phyloP scores from a whole-genome alignment of 1,140 invertebrate species.

The Cydia pomonella region DNA sequence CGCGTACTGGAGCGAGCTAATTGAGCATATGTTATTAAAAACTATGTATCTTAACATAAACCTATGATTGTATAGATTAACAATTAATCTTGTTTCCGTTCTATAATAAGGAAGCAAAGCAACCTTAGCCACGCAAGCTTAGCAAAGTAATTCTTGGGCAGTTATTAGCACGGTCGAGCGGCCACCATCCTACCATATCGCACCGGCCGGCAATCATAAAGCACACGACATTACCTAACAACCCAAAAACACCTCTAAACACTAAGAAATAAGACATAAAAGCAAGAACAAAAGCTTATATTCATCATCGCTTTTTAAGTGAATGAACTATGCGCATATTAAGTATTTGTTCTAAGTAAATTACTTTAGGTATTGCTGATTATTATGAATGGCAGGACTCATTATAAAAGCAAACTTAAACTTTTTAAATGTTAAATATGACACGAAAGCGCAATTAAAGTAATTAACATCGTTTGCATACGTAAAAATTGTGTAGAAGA shows the following conservation, averaged over 20 bases:
- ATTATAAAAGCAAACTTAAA: neutral
- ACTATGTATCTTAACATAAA: neutral
- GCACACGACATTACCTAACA: slow-evolving; percentile 23
- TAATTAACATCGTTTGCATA: slow-evolving; percentile 21
- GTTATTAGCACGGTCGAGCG: slow-evolving; percentile 57
- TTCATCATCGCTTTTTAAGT: slow-evolving; percentile 59
- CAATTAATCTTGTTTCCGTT: slow-evolving; percentile 39
- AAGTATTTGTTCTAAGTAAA: slow-evolving; percentile 42
- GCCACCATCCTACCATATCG: slow-evolving; percentile 68
- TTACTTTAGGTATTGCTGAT: slow-evolving; percentile 35
- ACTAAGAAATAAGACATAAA: slow-evolving; percentile 40
- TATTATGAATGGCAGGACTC: neutral
- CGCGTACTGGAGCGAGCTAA: neutral
- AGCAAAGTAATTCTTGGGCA: slow-evolving; percentile 45
- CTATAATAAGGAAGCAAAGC: slow-evolving; percentile 56
- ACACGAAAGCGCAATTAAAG: slow-evolving; percentile 23
- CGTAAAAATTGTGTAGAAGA: neutral
- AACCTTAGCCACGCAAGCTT: slow-evolving; percentile 43
- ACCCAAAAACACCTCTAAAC: slow-evolving; percentile 45
- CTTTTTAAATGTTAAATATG: slow-evolving; percentile 4
- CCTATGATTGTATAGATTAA: slow-evolving; percentile 31
- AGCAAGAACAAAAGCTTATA: slow-evolving; percentile 40
- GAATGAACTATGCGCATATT: slow-evolving; percentile 58
- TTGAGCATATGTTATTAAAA: slow-evolving; percentile 11
- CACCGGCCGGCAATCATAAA: slow-evolving; percentile 48